Conservation (phyloP, 1,140 invertebrate genomes). For the Bombus haemorrhoidalis region DNA sequence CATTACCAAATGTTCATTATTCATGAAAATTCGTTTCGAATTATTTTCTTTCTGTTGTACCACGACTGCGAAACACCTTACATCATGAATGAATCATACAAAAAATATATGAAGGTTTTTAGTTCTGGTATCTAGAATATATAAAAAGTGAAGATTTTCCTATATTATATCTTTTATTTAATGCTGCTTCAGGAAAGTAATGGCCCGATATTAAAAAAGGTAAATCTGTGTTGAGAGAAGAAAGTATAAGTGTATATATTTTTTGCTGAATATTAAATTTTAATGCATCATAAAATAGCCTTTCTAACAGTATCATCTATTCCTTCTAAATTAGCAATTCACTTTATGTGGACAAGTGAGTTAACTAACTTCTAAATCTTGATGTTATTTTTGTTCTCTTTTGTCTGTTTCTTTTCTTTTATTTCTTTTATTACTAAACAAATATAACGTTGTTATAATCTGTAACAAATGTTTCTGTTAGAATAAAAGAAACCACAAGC, state of each 20-base stretch:
- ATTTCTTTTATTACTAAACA: neutral
- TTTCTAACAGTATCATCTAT: conserved; percentile 56
- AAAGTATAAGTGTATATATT: conserved; percentile 27
- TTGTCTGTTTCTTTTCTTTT: neutral
- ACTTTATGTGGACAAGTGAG: conserved; percentile 85
- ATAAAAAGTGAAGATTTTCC: conserved; percentile 21
- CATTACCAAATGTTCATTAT: too few species aligned
- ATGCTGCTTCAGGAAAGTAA: conserved; percentile 78
- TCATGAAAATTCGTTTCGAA: too few species aligned
- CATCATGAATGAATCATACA: neutral
- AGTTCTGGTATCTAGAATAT: conserved; percentile 34
- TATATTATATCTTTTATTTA: conserved; percentile 66
- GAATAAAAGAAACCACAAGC: conserved; percentile 15
- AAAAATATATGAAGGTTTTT: conserved; percentile 24
- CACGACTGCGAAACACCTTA: neutral
- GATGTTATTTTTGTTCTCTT: neutral
- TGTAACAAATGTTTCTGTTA: conserved; percentile 29
- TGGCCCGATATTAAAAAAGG: conserved; percentile 77
- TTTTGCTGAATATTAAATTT: conserved; percentile 40
- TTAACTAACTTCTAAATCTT: conserved; percentile 58
- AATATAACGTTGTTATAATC: neutral
- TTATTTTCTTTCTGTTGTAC: too few species aligned
- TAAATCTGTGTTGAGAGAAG: conserved; percentile 69
- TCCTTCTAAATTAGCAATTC: conserved; percentile 81
- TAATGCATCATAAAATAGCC: conserved; percentile 36